Base-by-base conservation (phyloP, 2,797 vertebrate species). In the Sus cebifrons region DNA sequence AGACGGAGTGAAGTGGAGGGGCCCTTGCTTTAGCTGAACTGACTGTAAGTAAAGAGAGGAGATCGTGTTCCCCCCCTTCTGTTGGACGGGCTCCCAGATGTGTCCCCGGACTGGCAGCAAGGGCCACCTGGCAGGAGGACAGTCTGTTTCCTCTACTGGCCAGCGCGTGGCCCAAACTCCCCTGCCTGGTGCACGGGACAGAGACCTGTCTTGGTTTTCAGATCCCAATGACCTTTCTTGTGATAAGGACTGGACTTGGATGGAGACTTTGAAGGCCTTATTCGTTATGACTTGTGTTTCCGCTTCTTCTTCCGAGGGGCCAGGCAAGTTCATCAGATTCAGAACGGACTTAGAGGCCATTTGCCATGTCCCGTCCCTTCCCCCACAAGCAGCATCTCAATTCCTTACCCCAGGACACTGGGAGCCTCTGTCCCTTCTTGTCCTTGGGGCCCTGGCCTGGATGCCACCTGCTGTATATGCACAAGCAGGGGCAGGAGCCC, bases 101-200 rank as follows among this genome's bases (percentile, higher is more conserved):
- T 49, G 83, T 58, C 54, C 68, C 60, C 2, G 11, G 9, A 36
- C 6, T 52, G 87, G 68, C 92, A 73, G 49, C n/a, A 15, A 0
- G 0, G 32, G 70, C 54, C 81, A 40, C 77, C 91, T 10, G 14
- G 23, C 44, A 8, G 52, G 25, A 67, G 4, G 62, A 27, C 27
- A 3, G 36, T 5, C 23, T 23, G 79, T 68, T 56, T 49, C 49
- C 40, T 62, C 32, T 11, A 12, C 8, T 0, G 0, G 68, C 6
- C 20, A 23, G 85, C 4, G 1, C 0, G 0, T 4, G 44, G 40
- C 82, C 71, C 18, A 0, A 18, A 40, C 17, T 18, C n/a, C 40
- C 70, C 27, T 0, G 2, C 79, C 68, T 8, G 58, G 52, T 8
- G 14, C 5, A 3, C 8, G 8, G 68, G 36, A 36, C 44, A 67